Conservation (phyloP, 1,140 invertebrate species). For the Sogatella furcifera region DNA sequence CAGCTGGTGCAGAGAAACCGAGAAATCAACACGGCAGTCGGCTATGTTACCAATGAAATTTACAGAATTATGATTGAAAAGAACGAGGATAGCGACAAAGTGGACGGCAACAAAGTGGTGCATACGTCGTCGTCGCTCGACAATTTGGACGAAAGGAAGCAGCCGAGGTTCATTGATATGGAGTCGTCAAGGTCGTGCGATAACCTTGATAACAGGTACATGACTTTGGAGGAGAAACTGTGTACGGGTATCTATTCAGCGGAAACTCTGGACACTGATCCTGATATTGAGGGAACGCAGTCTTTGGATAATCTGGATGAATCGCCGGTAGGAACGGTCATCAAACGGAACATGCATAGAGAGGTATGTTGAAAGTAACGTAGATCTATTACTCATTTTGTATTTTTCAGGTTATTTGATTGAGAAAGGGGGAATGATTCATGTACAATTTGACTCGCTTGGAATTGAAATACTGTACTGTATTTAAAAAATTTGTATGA, state of each 20-base stretch:
- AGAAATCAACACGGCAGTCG: neutral
- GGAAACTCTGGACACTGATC: neutral
- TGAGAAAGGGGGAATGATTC: too few relatives aligned
- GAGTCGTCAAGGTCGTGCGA: constrained; percentile 20
- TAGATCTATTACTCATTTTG: too few relatives aligned
- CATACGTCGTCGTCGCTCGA: constrained; percentile 5
- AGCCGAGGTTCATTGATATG: constrained; percentile 10
- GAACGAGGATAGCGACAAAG: neutral
- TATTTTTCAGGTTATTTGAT: too few relatives aligned
- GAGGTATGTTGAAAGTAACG: too few relatives aligned
- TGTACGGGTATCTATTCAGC: neutral
- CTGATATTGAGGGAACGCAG: neutral
- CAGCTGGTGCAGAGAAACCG: neutral
- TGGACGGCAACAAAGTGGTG: neutral
- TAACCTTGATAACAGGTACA: constrained; percentile 12
- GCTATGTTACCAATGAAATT: neutral
- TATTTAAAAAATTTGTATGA: too few relatives aligned
- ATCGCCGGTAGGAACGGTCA: constrained; percentile 11
- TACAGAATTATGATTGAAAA: neutral
- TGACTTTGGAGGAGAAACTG: neutral
- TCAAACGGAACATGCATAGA: constrained; percentile 17
- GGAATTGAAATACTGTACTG: too few relatives aligned
- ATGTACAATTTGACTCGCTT: too few relatives aligned
- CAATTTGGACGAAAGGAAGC: constrained; percentile 11
- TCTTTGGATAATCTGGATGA: constrained; percentile 10